Percentiles rank a stretch among this genome's conserved stretches.
phyloP scores from a whole-genome alignment of 2,888 invertebrate genomes.

The Cheilosia vernalis region DNA sequence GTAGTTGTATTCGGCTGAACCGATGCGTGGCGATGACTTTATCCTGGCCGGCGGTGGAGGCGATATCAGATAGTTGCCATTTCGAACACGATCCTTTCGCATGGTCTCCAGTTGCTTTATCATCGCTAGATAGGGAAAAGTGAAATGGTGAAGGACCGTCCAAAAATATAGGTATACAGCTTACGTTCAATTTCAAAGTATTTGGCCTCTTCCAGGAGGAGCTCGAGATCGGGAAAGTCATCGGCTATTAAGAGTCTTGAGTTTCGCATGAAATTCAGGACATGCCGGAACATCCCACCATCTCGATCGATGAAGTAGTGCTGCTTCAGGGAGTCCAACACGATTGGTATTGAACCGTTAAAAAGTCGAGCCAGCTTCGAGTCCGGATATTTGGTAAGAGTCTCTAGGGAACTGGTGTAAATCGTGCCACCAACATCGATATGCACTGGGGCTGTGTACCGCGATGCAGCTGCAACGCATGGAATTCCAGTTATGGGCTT shows the following conservation, averaged over 20 bases:
- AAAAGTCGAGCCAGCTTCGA: conserved; percentile 96
- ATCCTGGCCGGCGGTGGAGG: conserved; percentile 82
- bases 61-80: conserved; percentile 84
- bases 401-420: conserved; percentile 97
- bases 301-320: conserved; percentile 99
- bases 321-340: conserved; percentile 97
- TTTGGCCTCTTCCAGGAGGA: conserved; percentile 94
- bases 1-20: conserved; percentile 84
- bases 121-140: conserved; percentile 86
- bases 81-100: conserved; percentile 88
- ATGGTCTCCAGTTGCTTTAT: conserved; percentile 89
- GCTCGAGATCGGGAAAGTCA: conserved; percentile 93
- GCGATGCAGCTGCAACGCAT: conserved; percentile 95
- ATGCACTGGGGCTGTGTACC: conserved; percentile 97
- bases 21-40: conserved; percentile 80
- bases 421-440: conserved; percentile 99
- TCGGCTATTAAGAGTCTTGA: conserved; percentile 93
- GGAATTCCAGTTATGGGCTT: conserved; percentile 95
- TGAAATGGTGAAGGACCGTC: background rate
- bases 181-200: conserved; percentile 95
- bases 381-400: conserved; percentile 97
- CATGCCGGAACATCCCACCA: conserved; percentile 98
- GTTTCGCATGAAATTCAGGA: conserved; percentile 97
- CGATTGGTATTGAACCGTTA: conserved; percentile 97
- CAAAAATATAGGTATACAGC: conserved; percentile 81